A percentile compares a stretch with the other conserved stretches of the same genome.
phyloP scores from a whole-genome alignment of 2,797 vertebrate genomes.

The Crax fasciolata region DNA sequence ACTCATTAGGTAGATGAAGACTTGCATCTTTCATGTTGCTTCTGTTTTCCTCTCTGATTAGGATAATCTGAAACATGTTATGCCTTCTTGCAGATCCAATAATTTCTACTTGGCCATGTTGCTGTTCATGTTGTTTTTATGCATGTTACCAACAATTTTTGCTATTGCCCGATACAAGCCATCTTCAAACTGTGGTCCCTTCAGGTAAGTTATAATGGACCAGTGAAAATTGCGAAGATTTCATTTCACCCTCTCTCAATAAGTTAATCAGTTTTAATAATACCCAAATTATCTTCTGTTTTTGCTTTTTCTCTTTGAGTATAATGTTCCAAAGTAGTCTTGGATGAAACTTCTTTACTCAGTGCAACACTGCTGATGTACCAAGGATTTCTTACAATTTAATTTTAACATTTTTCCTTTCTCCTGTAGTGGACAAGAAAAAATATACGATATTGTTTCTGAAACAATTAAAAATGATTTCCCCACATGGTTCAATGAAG shows the following conservation, averaged over 20 bases:
- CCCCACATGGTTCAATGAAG: slow-evolving; percentile 92
- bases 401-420: neutral
- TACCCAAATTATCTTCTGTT: neutral
- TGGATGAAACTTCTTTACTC: neutral
- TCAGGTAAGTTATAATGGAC: slow-evolving; percentile 86
- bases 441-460: slow-evolving; percentile 97
- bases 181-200: slow-evolving; percentile 93
- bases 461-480: slow-evolving; percentile 93
- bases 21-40: neutral
- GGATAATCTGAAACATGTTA: slow-evolving; percentile 3
- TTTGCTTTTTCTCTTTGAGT: neutral
- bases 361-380: neutral
- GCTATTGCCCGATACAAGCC: slow-evolving; percentile 94
- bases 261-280: neutral
- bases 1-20: neutral
- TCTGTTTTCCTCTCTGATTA: neutral
- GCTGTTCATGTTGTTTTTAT: slow-evolving; percentile 97
- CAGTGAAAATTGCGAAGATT: neutral
- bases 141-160: slow-evolving; percentile 97
- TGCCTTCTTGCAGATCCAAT: slow-evolving; percentile 88
- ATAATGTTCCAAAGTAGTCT: neutral
- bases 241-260: neutral
- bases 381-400: neutral
- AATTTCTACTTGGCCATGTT: slow-evolving; percentile 98
- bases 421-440: slow-evolving; percentile 90